Percentiles rank a stretch among this genome's conserved stretches.
Evolutionary conservation across 2,113 vertebrate genomes (phyloP).

Genomic region (Anarhynchus alexandrinus): DNA sequence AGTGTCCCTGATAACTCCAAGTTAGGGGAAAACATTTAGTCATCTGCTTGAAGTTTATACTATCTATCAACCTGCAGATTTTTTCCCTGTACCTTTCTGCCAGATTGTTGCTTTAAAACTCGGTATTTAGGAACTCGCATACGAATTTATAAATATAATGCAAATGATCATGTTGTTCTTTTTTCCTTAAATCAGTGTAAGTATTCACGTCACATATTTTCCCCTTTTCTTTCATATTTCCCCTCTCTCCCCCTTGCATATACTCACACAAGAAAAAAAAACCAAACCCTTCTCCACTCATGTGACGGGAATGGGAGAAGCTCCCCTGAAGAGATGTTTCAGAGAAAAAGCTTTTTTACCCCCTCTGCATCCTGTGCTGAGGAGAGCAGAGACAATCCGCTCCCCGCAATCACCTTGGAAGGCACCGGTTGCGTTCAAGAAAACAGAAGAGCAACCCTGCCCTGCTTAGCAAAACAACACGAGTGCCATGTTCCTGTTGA

Average conservation of each 20-base stretch:
- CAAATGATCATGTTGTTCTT: not conserved
- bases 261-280: not conserved
- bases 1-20: not conserved
- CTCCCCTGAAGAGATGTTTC: not conserved
- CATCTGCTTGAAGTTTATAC: not conserved
- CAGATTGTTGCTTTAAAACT: not conserved
- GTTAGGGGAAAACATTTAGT: not conserved
- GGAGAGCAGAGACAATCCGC: not conserved
- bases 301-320: not conserved
- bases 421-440: not conserved
- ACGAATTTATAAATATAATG: not conserved
- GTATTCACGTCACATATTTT: rapidly evolving
- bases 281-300: not conserved
- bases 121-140: not conserved
- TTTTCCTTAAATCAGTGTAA: not conserved
- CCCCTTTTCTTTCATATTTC: not conserved
- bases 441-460: not conserved
- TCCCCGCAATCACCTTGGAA: not conserved
- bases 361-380: rapidly evolving
- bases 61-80: not conserved
- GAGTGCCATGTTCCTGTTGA: not conserved
- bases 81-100: not conserved
- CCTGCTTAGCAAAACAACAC: not conserved
- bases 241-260: not conserved
- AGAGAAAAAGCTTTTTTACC: not conserved